Evolutionary conservation across 2,888 invertebrate genomes (phyloP), one percentile per base, ranked within the genome.

Genomic region (Xestia xanthographa): DNA sequence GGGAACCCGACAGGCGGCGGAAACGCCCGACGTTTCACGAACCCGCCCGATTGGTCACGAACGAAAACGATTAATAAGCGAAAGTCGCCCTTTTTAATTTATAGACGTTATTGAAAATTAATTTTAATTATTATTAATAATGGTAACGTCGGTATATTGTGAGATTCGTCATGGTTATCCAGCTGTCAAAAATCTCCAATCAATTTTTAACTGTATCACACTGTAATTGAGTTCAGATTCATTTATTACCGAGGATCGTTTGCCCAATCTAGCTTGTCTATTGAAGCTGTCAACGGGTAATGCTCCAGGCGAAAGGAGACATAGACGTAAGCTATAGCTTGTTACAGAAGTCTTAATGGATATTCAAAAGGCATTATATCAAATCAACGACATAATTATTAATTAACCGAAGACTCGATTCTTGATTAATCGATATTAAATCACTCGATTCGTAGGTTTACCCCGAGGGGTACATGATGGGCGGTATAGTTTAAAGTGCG

Each of bases 111-210:
- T 89, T 87, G 87, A 91, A 92, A 88, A 92, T 92, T 91, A 91
- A 90, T 92, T 91, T 91, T 91, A 91, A 91, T 92, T 89, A 90
- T 89, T 87, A 88, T 90, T 91, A 92, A 92, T 91, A 85, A 84
- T 90, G 85, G 89, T 88, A 48, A 76, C 87, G 90, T 89, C 87
- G 79, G 83, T 84, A 86, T 86, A 88, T 88, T 83, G 78, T 83
- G 74, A 68, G 79, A 84, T 85, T 87, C 81, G 80, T 85, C 75
- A 75, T 79, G 84, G 79, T 84, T 76, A 66, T 82, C 63, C 74
- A 84, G 53, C 62, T 88, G 87, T 88, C 81, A 83, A 72, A 53
- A 50, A 4, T 0, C 3, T 6, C 4, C n/a, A 58, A 48, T 72
- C 9, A 29, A 80, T 67, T 80, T 43, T 77, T 34, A 69, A 74